A percentile compares a stretch with the other conserved stretches of the same genome.
phyloP scores from a whole-genome alignment of 2,797 vertebrate species.

The Myripristis murdjan region DNA sequence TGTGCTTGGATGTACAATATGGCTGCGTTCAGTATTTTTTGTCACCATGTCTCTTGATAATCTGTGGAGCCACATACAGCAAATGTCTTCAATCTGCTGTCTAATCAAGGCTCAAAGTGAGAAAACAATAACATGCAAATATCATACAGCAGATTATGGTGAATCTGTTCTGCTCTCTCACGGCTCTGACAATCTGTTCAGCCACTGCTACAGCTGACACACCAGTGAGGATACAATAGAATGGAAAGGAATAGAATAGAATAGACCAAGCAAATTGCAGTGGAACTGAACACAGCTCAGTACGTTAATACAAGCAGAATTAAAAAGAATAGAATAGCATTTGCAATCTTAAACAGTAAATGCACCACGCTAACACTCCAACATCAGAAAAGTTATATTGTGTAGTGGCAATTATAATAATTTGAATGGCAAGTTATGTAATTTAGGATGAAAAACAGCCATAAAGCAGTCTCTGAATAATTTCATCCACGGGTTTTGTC shows the following conservation, averaged over 20 bases:
- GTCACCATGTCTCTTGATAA: slow-evolving; percentile 57
- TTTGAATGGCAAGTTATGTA: slow-evolving; percentile 31
- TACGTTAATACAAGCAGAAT: neutral
- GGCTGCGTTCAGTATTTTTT: slow-evolving; percentile 18
- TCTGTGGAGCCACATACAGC: slow-evolving; percentile 51
- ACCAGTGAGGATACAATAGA: neutral
- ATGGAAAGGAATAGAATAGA: slow-evolving; percentile 1
- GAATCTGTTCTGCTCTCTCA: slow-evolving; percentile 63
- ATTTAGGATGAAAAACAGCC: slow-evolving; percentile 63
- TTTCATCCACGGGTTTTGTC: slow-evolving; percentile 59
- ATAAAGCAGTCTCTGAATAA: slow-evolving; percentile 50
- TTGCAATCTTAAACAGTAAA: slow-evolving; percentile 23
- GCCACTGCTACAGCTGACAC: slow-evolving; percentile 21
- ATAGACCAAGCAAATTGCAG: slow-evolving; percentile 5
- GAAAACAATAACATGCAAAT: slow-evolving; percentile 67
- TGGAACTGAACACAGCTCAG: neutral
- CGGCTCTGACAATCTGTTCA: slow-evolving; percentile 56
- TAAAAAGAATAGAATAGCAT: neutral
- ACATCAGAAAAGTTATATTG: slow-evolving; percentile 49
- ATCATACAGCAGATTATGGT: slow-evolving; percentile 69
- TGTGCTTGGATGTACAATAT: slow-evolving; percentile 30
- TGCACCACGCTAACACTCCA: slow-evolving; percentile 19
- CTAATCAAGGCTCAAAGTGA: slow-evolving; percentile 72
- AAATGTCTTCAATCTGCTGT: slow-evolving; percentile 79
- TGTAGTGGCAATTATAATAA: slow-evolving; percentile 44